A percentile compares a stretch with the other conserved stretches of the same genome.
Evolutionary conservation across 2,888 invertebrate genomes (phyloP).

Genomic region (Frankliniella intonsa): DNA sequence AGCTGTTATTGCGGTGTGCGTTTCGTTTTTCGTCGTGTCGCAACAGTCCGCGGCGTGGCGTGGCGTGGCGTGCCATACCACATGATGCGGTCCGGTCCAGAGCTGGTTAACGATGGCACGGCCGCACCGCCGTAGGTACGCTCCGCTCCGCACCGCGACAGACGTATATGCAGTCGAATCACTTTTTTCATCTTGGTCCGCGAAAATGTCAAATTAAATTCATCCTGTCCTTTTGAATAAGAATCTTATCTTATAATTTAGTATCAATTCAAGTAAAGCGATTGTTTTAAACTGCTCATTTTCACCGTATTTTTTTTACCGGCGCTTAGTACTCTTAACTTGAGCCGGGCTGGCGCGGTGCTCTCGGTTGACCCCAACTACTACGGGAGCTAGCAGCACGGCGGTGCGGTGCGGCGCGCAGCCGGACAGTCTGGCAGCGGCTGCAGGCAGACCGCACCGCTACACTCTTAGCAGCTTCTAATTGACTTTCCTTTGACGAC

Average conservation of each 20-base stretch:
- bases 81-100: neutral
- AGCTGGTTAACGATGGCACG: neutral
- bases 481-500: constrained; percentile 13
- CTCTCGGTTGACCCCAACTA: no score
- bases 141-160: neutral
- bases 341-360: no score
- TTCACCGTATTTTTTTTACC: neutral
- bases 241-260: no score
- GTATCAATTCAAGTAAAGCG: no score
- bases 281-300: neutral
- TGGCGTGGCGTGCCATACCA: neutral
- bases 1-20: neutral
- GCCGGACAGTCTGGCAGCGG: no score
- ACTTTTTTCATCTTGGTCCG: no score
- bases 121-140: neutral
- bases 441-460: neutral
- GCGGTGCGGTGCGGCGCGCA: no score
- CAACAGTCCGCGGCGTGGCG: neutral
- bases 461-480: constrained; percentile 15
- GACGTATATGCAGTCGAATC: neutral
- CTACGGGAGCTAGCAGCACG: no score
- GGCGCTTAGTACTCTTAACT: neutral
- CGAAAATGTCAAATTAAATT: no score
- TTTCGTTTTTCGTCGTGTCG: neutral
- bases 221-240: no score